phyloP scores from a whole-genome alignment of 2,888 invertebrate species.

The Aphelenchoides bicaudatus region DNA sequence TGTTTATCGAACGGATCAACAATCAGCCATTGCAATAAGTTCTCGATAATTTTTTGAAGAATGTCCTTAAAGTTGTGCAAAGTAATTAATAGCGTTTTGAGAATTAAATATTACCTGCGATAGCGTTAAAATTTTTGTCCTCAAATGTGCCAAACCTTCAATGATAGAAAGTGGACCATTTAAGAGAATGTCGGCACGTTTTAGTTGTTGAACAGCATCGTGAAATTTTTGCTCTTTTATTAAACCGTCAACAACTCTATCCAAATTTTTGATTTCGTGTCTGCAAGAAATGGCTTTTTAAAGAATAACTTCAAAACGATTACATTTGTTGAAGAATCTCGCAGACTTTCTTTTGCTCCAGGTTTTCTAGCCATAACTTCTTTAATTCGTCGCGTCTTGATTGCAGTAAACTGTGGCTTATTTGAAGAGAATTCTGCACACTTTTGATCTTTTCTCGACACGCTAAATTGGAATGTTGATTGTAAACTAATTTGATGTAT shows the following conservation, averaged over 20 bases:
- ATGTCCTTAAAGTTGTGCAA: constrained; percentile 26
- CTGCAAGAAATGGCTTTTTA: constrained; percentile 26
- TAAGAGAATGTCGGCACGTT: constrained; percentile 39
- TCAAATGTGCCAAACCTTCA: constrained; percentile 48
- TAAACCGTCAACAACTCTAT: constrained; percentile 29
- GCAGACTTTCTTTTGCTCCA: constrained; percentile 71
- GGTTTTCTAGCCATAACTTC: constrained; percentile 86
- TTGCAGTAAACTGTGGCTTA: constrained; percentile 79
- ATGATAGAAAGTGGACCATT: constrained; percentile 45
- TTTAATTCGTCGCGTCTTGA: constrained; percentile 87
- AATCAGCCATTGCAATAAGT: constrained; percentile 44
- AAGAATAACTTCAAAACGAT: constrained; percentile 17
- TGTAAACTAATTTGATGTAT: background rate
- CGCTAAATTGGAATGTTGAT: constrained; percentile 60
- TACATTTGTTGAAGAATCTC: constrained; percentile 53
- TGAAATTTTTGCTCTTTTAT: constrained; percentile 26
- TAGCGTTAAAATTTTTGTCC: no score
- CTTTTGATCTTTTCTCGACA: constrained; percentile 74
- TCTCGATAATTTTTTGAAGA: constrained; percentile 41
- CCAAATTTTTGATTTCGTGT: constrained; percentile 42
- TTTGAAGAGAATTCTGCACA: constrained; percentile 76
- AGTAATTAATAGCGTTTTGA: no score
- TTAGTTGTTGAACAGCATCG: constrained; percentile 36
- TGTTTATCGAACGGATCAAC: constrained; percentile 53
- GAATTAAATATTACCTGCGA: no score